phyloP scores from a whole-genome alignment of 2,113 vertebrate genomes.

The Piprites chloris region DNA sequence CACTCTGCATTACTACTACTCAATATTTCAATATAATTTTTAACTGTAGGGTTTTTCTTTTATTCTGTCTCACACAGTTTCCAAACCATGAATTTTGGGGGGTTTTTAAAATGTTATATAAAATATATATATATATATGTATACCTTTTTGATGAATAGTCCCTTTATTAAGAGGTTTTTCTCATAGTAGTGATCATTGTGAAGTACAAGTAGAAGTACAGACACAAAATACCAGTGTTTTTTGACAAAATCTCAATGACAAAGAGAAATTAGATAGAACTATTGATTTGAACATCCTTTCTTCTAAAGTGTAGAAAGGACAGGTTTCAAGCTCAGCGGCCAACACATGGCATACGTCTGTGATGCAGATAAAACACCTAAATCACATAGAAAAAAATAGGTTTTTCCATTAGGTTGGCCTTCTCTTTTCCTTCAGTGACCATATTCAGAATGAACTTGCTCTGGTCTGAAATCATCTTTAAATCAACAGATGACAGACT shows the following conservation, averaged over 20 bases:
- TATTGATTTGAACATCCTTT: background rate
- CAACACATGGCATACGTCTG: background rate
- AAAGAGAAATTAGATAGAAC: background rate
- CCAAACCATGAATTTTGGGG: background rate
- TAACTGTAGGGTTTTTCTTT: background rate
- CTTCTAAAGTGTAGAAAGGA: background rate
- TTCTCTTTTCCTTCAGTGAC: background rate
- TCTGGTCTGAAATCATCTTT: background rate
- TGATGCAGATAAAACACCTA: background rate
- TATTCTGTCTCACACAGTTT: background rate
- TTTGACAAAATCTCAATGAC: background rate
- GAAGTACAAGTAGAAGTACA: background rate
- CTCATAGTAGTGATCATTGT: background rate
- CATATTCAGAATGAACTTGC: background rate
- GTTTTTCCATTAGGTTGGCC: background rate
- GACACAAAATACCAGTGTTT: background rate
- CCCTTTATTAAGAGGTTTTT: background rate
- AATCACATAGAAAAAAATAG: background rate
- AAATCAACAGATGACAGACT: background rate
- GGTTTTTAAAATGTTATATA: background rate
- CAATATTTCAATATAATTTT: conserved; percentile 11
- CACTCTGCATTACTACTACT: background rate
- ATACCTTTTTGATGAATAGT: background rate
- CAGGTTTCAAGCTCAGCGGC: background rate
- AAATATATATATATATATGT: background rate